Evolutionary conservation across 2,797 vertebrate species (phyloP), one percentile per base, ranked within the genome.

Genomic region (Sebastes kiyomatsui): DNA sequence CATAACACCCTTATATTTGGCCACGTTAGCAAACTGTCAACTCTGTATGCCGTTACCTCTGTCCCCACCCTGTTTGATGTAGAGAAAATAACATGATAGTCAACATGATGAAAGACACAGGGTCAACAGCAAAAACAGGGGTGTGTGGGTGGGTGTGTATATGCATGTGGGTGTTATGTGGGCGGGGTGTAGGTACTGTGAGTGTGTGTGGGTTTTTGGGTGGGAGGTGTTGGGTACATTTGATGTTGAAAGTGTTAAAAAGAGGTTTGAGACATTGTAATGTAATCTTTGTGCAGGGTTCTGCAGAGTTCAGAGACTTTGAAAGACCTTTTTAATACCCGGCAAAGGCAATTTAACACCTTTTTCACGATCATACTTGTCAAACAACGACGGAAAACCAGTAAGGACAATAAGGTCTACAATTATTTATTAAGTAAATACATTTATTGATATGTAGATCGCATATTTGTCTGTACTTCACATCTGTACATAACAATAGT

Each of bases 121-220:
- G 58, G 72, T 76, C 58, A 80, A 80, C 49, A 61, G 32, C 33
- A 56, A 70, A 66, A 75, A 65, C 16, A 2, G 25, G 23, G 28
- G 74, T 67, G 67, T 65, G 82, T 74, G 75, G 77, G 81, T 82
- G 56, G 65, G 55, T 81, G 72, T 79, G 54, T 72, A 42, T 38
- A n/a, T 52, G 64, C 52, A 61, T 85, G 80, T 64, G 85, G 82
- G 83, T 82, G 87, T 84, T 86, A 88, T 33, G 75, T 87, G 88
- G 89, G 89, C 80, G 91, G 81, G 72, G 92, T 90, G 82, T 46
- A 76, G 64, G 75, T 75, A 52, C 13, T 42, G 23, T 77, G 30
- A 32, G 67, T 74, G 25, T 59, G 52, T 76, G 80, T 54, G 75
- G 74, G 55, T 79, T 91, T 89, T 72, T 83, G 73, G 81, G 78